Base-by-base conservation (phyloP, 1,140 invertebrate species). In the Atopsyche davidsoni region DNA sequence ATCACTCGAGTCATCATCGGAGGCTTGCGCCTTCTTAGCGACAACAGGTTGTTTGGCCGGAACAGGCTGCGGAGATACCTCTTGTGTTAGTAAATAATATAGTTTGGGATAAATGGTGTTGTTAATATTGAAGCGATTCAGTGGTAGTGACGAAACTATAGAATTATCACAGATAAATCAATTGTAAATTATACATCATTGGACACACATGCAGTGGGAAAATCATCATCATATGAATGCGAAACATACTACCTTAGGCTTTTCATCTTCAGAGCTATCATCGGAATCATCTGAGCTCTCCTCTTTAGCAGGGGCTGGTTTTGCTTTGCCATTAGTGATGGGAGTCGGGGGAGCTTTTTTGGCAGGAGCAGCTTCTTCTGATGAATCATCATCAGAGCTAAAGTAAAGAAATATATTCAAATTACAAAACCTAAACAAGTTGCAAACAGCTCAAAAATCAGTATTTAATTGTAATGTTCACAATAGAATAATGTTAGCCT, bases 231-330 rank as follows among this genome's bases (percentile, higher is more conserved):
- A 28, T n/a, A 28, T 7, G 24, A 7, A 31, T 44, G 6, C 28
- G 14, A 36, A 13, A 28, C 34, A 42, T 24, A 53, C 51, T 39
- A 53, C 47, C 36, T 49, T 55, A 14, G 56, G 47, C 18, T 43
- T 22, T 16, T 58, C 56, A 17, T 58, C 56, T 32, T 55, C 56
- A n/a, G 56, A 58, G 22, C 52, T 55, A 9, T 58, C 55, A 14
- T 57, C 56, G 2, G 51, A 53, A 38, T 53, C 51, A 48, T 52
- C 51, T 16, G 56, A 58, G 24, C 56, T 58, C 9, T 53, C 50
- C 21, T 53, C 19, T 38, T 46, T 47, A 14, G 41, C 34, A 2
- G 19, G 18, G 3, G 46, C 43, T 1, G 42, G 18, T 10, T 43
- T 24, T 16, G 36, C 22, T 52, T 58, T 57, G 11, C 55, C 54